These are phyloP conservation scores for Bhutanitis thaidina DNA, from an alignment of 2,888 invertebrate species.

Conservation along the genomic window DNA sequence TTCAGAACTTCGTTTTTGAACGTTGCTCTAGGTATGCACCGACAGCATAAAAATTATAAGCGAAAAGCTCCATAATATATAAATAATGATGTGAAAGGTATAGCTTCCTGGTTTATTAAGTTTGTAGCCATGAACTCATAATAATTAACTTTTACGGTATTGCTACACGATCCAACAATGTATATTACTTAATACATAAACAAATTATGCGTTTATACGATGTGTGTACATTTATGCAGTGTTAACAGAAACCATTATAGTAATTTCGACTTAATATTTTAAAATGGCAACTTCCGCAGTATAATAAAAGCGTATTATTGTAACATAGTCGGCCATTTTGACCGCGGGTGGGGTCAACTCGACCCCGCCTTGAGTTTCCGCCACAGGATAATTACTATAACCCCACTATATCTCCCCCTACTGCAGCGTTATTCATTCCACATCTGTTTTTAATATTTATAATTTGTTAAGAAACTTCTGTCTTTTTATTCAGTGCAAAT, in stretches of 20 bases:
- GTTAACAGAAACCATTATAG: too few relatives aligned
- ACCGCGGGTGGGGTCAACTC: conserved; percentile 72
- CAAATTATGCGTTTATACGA: too few relatives aligned
- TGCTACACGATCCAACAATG: too few relatives aligned
- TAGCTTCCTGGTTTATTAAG: too few relatives aligned
- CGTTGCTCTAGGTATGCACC: conserved; percentile 28
- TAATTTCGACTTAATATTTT: too few relatives aligned
- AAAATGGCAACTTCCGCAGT: conserved; percentile 34
- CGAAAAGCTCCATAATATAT: too few relatives aligned
- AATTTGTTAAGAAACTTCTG: conserved; percentile 19
- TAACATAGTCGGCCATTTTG: conserved; percentile 73
- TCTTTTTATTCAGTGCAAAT: conserved; percentile 4
- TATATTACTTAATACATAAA: too few relatives aligned
- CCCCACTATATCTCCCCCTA: conserved; percentile 69
- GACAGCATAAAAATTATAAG: conserved; percentile 19
- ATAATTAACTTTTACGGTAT: too few relatives aligned
- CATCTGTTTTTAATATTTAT: conserved; percentile 34
- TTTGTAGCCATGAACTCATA: too few relatives aligned
- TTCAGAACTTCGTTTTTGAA: conserved; percentile 37
- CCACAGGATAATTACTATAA: conserved; percentile 73
- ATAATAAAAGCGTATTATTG: conserved; percentile 65
- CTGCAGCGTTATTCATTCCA: conserved; percentile 55
- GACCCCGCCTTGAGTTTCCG: conserved; percentile 77
- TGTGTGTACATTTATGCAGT: too few relatives aligned
- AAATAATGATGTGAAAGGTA: too few relatives aligned